Base-by-base conservation (phyloP, 2,797 vertebrate species). In the Alectoris magna region DNA sequence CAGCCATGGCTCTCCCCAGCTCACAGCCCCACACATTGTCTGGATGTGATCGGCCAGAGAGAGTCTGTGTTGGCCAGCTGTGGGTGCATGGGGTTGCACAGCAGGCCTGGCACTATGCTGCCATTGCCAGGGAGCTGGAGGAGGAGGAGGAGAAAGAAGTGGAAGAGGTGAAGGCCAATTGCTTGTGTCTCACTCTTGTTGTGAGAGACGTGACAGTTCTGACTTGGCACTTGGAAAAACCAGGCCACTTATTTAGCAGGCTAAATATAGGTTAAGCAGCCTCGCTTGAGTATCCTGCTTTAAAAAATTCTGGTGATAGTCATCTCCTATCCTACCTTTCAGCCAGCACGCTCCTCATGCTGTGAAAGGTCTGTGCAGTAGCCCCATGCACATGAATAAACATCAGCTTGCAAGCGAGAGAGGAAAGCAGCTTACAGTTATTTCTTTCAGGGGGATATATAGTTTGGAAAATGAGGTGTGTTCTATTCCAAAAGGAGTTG, bases 231-330 rank as follows among this genome's bases (percentile, higher is more conserved):
- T 92, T 93, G 0, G 9, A 58, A 92, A 94, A 96, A 93, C 81
- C 85, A 71, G 77, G 80, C 85, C 0, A 1, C 88, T 96, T 95
- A 91, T 92, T 95, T 95, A 95, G 93, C 86, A 90, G 88, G 86
- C 94, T 96, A 94, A 96, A 95, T 96, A 95, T 94, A 96, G 93
- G 90, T 93, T 95, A 94, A 95, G 88, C 91, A 91, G 93, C 88
- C 90, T 93, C 82, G 71, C 93, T 59, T 76, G 72, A 94, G 95
- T 92, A 94, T 94, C 81, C 93, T 88, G 86, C 93, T 90, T 95
- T 94, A 94, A 94, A 94, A 90, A 90, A 89, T 93, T 39, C 94
- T 87, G 81, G 81, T 3, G 55, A 56, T 91, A 88, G 88, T 95
- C 26, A 22, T 95, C 94, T 93, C 91, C 88, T 77, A 72, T 93